Evolutionary conservation across 53 echinoderm and acorn worm genomes (phyloP).

Genomic region (Paracentrotus lividus): DNA sequence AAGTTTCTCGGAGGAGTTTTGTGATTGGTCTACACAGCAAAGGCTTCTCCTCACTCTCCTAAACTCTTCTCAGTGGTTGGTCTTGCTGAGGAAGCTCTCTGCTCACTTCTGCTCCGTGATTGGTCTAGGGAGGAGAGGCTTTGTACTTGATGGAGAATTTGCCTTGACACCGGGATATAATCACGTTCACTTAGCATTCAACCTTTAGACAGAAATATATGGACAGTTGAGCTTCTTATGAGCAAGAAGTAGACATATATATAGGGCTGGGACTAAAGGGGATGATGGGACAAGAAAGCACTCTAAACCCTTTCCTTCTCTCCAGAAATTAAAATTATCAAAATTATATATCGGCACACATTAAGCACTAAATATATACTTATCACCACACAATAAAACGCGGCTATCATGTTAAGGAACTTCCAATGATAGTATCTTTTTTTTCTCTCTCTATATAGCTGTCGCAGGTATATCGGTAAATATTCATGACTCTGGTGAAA

Average conservation of each 20-base stretch:
- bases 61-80: too few relatives aligned
- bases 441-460: neutral
- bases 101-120: too few relatives aligned
- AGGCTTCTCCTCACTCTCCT: too few relatives aligned
- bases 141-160: too few relatives aligned
- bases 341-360: neutral
- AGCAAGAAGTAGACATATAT: neutral
- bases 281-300: neutral
- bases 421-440: neutral
- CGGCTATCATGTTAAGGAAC: neutral
- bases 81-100: too few relatives aligned
- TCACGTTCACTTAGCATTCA: neutral
- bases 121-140: too few relatives aligned
- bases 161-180: neutral
- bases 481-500: neutral
- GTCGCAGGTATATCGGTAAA: neutral
- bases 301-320: neutral
- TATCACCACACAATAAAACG: neutral
- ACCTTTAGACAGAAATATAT: neutral
- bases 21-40: too few relatives aligned
- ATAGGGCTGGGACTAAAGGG: neutral
- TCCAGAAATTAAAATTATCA: neutral
- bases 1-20: too few relatives aligned
- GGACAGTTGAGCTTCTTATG: neutral
- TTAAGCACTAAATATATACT: neutral